phyloP scores from a whole-genome alignment of 2,113 vertebrate species.

The cat (Felis catus) region DNA sequence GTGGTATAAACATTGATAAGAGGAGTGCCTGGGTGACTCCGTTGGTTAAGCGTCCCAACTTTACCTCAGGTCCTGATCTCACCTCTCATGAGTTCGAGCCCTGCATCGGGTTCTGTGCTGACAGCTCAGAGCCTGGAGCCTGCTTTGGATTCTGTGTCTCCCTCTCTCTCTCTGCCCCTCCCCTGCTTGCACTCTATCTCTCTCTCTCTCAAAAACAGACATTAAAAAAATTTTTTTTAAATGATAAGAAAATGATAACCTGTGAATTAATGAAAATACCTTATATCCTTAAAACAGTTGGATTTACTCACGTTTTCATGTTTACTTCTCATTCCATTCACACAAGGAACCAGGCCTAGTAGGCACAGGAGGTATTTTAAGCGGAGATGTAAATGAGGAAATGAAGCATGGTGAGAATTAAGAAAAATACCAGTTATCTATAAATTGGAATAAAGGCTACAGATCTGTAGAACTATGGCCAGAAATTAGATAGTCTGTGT shows the following conservation, averaged over 20 bases:
- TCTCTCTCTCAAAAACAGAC: no score
- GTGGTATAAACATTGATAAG: neutral
- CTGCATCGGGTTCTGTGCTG: no score
- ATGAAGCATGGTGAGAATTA: neutral
- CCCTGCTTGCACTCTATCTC: no score
- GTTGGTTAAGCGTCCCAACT: no score
- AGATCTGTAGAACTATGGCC: neutral
- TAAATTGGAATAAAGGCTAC: neutral
- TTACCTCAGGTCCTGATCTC: no score
- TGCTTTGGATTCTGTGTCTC: no score
- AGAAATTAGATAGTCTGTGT: neutral
- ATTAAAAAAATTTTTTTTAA: no score
- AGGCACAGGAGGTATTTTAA: neutral
- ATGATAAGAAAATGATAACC: neutral
- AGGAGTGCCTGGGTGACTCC: no score
- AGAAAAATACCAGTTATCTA: neutral
- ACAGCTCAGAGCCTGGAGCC: no score
- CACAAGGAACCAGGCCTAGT: neutral
- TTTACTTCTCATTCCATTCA: neutral
- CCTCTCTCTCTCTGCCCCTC: no score
- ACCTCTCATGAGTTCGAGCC: no score
- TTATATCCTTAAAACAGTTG: neutral
- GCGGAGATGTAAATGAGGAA: neutral
- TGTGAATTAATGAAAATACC: neutral
- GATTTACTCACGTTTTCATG: neutral